Base-by-base conservation (phyloP, 2,888 invertebrate species). In the Sceliomorpha sp. region DNA sequence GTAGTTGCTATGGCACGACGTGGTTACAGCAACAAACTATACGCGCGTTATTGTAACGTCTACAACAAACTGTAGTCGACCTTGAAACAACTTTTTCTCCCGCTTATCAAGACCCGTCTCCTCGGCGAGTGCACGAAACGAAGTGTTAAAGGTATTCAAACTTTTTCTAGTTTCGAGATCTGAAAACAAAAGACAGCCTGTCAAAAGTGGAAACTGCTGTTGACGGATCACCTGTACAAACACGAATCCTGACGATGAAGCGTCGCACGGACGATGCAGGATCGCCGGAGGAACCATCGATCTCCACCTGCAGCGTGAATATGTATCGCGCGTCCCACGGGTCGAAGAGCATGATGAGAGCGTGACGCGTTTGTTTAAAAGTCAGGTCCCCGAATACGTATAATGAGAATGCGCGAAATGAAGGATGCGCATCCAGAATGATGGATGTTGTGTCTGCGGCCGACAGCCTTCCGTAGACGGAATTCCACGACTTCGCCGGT, bases 341-440 rank as follows among this genome's bases (percentile, higher is more conserved):
- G 39, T 51, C 56, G 40, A 31, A 72, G 66, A 26, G 42, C 53
- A 20, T 20, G 20, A 20, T n/a, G 15, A 27, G 27, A 12, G 9
- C 26, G 10, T 31, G 31, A 26, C 24, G 42, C 27, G 6, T 14
- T 42, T 13, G 12, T 10, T 13, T 15, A 6, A 7, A 17, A 42
- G 20, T 39, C 39, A 20, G 5, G 39, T 39, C 20, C 39, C 9
- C 17, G 14, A 42, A 39, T 10, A 42, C 9, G 26, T 59, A 58
- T 66, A 69, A 63, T 47, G 48, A 48, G 73, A 77, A 73, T 78
- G 70, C 74, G 81, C 78, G 70, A 83, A 79, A 79, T 77, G 78
- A 81, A 78, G 70, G 78, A 81, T 80, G 76, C 74, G 73, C 66
- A 55, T 36, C 45, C 50, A 31, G 56, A 72, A 79, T 83, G 81